phyloP scores from a whole-genome alignment of 2,797 vertebrate species.

The Pipistrellus kuhlii region DNA sequence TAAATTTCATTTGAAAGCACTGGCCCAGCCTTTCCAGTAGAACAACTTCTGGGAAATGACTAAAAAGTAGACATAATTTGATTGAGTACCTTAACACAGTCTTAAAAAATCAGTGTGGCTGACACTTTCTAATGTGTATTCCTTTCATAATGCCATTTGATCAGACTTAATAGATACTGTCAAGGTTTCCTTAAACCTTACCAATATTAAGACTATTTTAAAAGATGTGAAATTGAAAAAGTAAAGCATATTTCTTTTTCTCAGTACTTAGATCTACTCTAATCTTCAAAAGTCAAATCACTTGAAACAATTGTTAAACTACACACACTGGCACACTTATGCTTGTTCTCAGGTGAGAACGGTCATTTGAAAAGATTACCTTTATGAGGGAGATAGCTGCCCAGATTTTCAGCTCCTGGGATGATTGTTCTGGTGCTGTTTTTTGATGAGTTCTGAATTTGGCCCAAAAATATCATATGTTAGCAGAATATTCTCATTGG shows the following conservation, averaged over 20 bases:
- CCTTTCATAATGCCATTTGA: not conserved
- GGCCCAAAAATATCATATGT: not conserved
- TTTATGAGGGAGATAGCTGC: not conserved
- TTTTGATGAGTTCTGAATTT: not conserved
- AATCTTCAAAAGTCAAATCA: not conserved
- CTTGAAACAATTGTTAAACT: not conserved
- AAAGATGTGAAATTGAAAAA: not conserved
- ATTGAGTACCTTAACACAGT: not conserved
- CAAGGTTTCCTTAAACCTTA: not conserved
- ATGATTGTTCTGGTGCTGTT: not conserved
- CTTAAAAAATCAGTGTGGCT: not conserved
- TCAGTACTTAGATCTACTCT: not conserved
- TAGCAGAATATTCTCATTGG: not conserved
- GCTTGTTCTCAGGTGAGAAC: not conserved
- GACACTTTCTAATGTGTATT: not conserved
- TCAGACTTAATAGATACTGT: not conserved
- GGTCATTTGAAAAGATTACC: not conserved
- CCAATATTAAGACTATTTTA: not conserved
- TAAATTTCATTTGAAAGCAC: not conserved
- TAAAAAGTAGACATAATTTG: not conserved
- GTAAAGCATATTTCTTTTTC: not conserved
- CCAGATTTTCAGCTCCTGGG: not conserved
- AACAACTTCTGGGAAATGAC: not conserved
- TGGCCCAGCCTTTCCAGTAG: not conserved
- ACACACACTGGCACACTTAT: not conserved